A percentile compares a stretch with the other conserved stretches of the same genome.
Conservation (phyloP, 2,113 vertebrate species). For the Bos indicus region DNA sequence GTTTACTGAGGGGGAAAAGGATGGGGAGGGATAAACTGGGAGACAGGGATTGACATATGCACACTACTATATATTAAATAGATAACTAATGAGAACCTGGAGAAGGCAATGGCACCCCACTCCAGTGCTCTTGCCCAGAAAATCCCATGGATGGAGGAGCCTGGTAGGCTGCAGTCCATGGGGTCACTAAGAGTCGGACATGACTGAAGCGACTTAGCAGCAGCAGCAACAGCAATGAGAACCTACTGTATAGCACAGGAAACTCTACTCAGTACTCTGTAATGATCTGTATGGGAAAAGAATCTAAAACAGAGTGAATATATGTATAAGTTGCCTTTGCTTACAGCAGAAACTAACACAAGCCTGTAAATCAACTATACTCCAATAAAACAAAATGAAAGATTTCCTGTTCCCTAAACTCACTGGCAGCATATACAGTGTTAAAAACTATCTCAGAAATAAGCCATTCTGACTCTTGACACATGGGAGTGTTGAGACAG, state of each 20-base stretch:
- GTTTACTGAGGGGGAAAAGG: neutral
- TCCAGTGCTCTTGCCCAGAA: too few species aligned
- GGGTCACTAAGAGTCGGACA: too few species aligned
- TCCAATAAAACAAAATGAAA: neutral
- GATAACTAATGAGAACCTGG: neutral
- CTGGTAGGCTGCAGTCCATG: too few species aligned
- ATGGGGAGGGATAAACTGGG: neutral
- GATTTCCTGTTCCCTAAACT: neutral
- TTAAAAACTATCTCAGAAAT: neutral
- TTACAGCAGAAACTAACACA: neutral
- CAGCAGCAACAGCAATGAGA: neutral
- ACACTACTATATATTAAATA: neutral
- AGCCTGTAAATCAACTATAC: neutral
- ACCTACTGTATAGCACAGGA: neutral
- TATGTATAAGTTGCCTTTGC: neutral
- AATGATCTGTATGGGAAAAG: neutral
- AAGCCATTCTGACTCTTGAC: neutral
- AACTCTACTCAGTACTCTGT: neutral
- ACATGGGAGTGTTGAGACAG: neutral
- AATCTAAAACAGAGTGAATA: neutral
- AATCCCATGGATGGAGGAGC: too few species aligned
- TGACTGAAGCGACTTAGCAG: too few species aligned
- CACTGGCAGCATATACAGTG: neutral
- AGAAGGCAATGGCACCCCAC: too few species aligned
- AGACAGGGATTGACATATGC: neutral